These are phyloP conservation scores for Callyntrura sp. DNA, from an alignment of 2,888 invertebrate species.

Conservation along the genomic window DNA sequence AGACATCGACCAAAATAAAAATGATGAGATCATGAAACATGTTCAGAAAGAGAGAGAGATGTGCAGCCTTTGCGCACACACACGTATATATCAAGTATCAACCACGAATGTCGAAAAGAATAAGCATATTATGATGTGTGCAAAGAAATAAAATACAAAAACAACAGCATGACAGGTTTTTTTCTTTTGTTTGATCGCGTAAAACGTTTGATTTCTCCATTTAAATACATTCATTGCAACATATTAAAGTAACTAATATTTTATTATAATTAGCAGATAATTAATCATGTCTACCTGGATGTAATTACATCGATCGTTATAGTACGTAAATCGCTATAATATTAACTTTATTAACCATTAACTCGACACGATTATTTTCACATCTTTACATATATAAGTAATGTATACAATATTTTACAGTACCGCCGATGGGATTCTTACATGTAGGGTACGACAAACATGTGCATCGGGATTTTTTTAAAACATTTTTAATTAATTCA, in stretches of 20 bases:
- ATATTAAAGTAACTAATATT: not conserved
- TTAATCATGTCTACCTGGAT: conserved; percentile 17
- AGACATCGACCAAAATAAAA: conserved; percentile 60
- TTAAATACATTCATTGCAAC: conserved; percentile 36
- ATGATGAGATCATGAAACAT: conserved; percentile 62
- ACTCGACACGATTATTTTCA: conserved; percentile 15
- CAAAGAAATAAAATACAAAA: conserved; percentile 7
- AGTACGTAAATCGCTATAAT: not conserved
- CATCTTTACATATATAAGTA: not conserved
- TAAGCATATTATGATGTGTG: conserved; percentile 6
- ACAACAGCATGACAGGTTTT: conserved; percentile 29
- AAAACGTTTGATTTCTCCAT: conserved; percentile 57
- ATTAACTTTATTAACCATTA: too few relatives aligned
- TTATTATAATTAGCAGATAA: conserved; percentile 16
- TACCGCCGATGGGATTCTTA: not conserved
- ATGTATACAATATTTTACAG: too few relatives aligned
- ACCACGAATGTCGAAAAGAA: too few relatives aligned
- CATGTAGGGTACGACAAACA: not conserved
- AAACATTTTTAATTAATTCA: not conserved
- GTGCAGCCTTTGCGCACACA: too few relatives aligned
- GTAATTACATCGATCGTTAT: too few relatives aligned
- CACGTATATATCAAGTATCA: too few relatives aligned
- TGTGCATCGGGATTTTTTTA: not conserved
- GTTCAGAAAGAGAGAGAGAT: too few relatives aligned
- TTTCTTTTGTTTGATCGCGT: conserved; percentile 56